A percentile compares a stretch with the other conserved stretches of the same genome.
Evolutionary conservation across 2,888 invertebrate genomes (phyloP).

Genomic region (Mesochorus sp.): DNA sequence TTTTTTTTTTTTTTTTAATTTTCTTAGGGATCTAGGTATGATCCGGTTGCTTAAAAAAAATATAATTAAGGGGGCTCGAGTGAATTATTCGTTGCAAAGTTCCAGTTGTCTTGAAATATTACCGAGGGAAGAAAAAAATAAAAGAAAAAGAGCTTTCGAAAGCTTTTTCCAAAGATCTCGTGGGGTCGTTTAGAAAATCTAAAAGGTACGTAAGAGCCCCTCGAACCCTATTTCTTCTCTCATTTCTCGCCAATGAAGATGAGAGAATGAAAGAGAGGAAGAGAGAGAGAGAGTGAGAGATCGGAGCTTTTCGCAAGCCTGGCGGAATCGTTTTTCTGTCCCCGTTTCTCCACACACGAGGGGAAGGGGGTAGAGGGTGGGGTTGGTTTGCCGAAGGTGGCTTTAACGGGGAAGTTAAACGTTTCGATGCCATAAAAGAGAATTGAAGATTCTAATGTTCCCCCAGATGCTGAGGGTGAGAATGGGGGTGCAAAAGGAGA

Average conservation of each 20-base stretch:
- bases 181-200: not conserved
- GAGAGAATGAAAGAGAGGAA: too few species aligned
- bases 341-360: constrained; percentile 3
- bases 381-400: constrained; percentile 3
- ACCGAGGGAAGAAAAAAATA: not conserved
- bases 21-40: too few species aligned
- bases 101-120: too few species aligned
- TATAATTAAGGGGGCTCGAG: too few species aligned
- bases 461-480: constrained; percentile 44
- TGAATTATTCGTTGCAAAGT: too few species aligned
- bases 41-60: too few species aligned
- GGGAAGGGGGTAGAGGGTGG: too few species aligned
- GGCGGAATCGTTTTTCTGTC: constrained; percentile 64
- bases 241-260: constrained; percentile 15
- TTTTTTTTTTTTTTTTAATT: too few species aligned
- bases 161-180: not conserved
- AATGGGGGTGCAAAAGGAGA: not conserved
- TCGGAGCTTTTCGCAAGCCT: constrained; percentile 59
- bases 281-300: not conserved
- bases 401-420: constrained; percentile 68
- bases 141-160: not conserved
- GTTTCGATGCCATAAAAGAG: constrained; percentile 63
- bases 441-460: constrained; percentile 67
- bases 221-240: constrained; percentile 13
- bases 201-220: not conserved